phyloP scores from a whole-genome alignment of 1,140 invertebrate genomes.

The Aphelenchoides avenae region DNA sequence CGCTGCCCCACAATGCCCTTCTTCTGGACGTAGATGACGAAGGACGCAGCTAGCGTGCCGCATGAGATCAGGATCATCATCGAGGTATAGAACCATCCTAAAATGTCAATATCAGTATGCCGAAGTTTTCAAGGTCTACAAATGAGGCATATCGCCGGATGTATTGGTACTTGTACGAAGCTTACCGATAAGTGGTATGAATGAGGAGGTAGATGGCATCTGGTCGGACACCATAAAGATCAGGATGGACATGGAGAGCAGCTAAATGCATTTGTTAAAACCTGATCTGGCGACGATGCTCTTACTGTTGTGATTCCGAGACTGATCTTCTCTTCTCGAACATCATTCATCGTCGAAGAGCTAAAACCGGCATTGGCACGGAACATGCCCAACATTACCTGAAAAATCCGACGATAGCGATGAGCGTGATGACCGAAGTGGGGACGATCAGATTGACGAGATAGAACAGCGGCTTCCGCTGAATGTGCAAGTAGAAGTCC shows the following conservation, averaged over 20 bases:
- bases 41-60: conserved; percentile 31
- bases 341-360: conserved; percentile 50
- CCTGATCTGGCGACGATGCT: not conserved
- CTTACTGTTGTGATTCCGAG: conserved; percentile 43
- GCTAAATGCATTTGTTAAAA: conserved; percentile 8
- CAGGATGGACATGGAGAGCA: conserved; percentile 43
- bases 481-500: conserved; percentile 47
- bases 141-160: not conserved
- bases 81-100: conserved; percentile 40
- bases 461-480: conserved; percentile 56
- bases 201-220: conserved; percentile 42
- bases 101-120: conserved; percentile 1
- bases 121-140: not conserved
- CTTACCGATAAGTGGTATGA: conserved; percentile 41
- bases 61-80: conserved; percentile 40
- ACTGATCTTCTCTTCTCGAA: conserved; percentile 50
- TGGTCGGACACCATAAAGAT: conserved; percentile 49
- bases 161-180: conserved; percentile 1
- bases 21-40: conserved; percentile 44
- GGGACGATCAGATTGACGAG: conserved; percentile 51
- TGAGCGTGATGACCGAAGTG: conserved; percentile 52
- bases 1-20: conserved; percentile 39
- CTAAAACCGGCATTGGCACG: conserved; percentile 18
- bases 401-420: conserved; percentile 56
- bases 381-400: conserved; percentile 17